Evolutionary conservation across 2,797 vertebrate species (phyloP), one percentile per base, ranked within the genome.

Genomic region (Sardinella longiceps): DNA sequence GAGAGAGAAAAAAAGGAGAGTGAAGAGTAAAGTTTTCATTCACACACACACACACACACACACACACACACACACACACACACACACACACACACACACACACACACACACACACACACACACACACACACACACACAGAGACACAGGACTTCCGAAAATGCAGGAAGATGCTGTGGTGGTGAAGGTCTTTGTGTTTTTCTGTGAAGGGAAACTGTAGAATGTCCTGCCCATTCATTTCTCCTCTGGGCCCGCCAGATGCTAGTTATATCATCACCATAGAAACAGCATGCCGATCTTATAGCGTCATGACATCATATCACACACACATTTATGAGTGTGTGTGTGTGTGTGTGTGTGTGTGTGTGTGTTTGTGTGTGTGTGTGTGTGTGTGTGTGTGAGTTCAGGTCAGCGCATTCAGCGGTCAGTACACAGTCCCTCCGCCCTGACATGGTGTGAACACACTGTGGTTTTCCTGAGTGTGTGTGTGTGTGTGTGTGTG

Each of bases 231-330:
- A 28, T 84, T 48, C 60, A 81, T 86, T 89, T 70, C 84, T 87
- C 81, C 80, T 43, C 33, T 2, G 51, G 45, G 81, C 85, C 46
- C 18, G 66, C 77, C 87, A 89, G 86, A 89, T 84, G 88, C 86
- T 53, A 81, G 85, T 33, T 83, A 23, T 85, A 85, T 82, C n/a
- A 23, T 45, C 30, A 18, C 25, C 45, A 80, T 46, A 33, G 60
- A 74, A 51, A 53, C 43, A 37, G 81, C 81, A 84, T 88, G 39
- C 37, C 70, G 66, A 43, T 63, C 12, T 11, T n/a, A 56, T 84
- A 86, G 81, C 86, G 48, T 88, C 88, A 87, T 70, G n/a, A 28
- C 58, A 60, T 60, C n/a, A 25, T 43, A 39, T 50, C 70, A 48
- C 56, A 28, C 77, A 80, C 28, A 70, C 30, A 10, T 70, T 11